phyloP scores from a whole-genome alignment of 2,113 vertebrate genomes.

The Daubentonia madagascariensis region DNA sequence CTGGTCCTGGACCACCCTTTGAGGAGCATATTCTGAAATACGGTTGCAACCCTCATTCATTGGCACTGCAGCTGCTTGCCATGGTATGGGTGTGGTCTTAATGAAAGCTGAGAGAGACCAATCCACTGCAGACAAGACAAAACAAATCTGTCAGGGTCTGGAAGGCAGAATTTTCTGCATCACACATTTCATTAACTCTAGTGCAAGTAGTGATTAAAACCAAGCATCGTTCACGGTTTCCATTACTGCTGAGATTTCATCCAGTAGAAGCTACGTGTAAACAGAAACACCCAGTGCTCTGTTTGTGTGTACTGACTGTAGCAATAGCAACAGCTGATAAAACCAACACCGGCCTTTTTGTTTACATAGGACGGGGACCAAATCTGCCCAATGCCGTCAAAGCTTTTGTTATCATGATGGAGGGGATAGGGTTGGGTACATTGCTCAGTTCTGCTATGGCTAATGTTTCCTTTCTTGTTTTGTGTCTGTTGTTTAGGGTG shows the following conservation, averaged over 20 bases:
- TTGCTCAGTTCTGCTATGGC: slow-evolving; percentile 28
- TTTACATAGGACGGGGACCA: background rate
- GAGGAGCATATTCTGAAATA: background rate
- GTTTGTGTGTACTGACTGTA: background rate
- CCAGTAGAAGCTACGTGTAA: background rate
- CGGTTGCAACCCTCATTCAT: too few species aligned
- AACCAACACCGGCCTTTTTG: background rate
- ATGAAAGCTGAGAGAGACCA: background rate
- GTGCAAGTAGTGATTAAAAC: background rate
- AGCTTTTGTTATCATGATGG: background rate
- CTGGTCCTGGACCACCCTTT: background rate
- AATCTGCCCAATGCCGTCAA: background rate
- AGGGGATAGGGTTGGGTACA: background rate
- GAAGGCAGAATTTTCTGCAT: background rate
- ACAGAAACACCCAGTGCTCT: background rate
- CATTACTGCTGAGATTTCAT: background rate
- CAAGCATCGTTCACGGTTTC: background rate
- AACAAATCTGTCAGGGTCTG: background rate
- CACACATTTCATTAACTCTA: background rate
- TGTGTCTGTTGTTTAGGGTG: slow-evolving; percentile 85
- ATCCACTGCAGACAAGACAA: background rate
- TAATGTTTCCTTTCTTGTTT: slow-evolving; percentile 74
- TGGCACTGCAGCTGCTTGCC: background rate
- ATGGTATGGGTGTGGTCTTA: background rate
- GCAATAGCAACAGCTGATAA: background rate